phyloP scores from a whole-genome alignment of 1,140 invertebrate species.

The Brachionus plicatilis region DNA sequence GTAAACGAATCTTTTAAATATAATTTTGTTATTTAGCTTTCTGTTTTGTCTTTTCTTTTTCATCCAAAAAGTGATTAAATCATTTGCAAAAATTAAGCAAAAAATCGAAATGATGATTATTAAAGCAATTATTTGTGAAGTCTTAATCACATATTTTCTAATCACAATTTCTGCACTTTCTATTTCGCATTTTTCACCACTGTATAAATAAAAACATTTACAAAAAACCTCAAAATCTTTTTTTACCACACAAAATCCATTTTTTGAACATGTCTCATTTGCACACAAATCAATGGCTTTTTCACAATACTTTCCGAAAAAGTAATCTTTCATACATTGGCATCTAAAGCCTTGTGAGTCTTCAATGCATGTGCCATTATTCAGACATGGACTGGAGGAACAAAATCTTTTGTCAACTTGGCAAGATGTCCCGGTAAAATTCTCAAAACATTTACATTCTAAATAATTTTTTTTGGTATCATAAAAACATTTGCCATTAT shows the following conservation, averaged over 20 bases:
- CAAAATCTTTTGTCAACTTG: slow-evolving; percentile 33
- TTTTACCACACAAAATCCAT: background rate
- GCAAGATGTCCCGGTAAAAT: slow-evolving; percentile 34
- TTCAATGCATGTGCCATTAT: slow-evolving; percentile 1
- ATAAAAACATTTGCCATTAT: background rate
- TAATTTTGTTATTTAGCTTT: background rate
- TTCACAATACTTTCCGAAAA: background rate
- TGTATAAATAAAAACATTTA: slow-evolving; percentile 6
- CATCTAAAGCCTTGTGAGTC: background rate
- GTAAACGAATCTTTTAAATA: background rate
- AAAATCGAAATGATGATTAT: background rate
- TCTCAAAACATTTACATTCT: slow-evolving; percentile 44
- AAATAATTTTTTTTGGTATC: slow-evolving; percentile 41
- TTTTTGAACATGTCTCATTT: background rate
- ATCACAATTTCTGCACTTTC: background rate
- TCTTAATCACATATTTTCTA: background rate
- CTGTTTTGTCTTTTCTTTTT: background rate
- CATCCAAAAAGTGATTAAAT: background rate
- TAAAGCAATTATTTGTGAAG: background rate
- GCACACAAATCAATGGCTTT: background rate
- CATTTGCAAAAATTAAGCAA: background rate
- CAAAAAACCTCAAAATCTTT: background rate
- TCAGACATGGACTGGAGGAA: slow-evolving; percentile 40
- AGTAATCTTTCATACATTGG: background rate
- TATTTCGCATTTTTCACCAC: background rate